phyloP scores from a whole-genome alignment of 2,797 vertebrate genomes.

The Schizopygopsis malacanthus region DNA sequence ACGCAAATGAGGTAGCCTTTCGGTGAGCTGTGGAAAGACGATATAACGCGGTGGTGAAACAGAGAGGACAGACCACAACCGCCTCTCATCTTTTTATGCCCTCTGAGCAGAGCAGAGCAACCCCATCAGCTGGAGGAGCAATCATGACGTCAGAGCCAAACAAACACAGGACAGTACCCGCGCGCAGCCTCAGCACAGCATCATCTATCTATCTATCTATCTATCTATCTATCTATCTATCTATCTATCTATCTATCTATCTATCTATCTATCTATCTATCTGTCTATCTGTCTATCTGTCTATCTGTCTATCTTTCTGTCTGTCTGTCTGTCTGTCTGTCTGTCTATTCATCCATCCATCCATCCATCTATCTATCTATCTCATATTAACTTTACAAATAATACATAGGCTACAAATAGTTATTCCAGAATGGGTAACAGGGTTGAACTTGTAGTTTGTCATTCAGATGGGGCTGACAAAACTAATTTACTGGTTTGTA shows the following conservation, averaged over 20 bases:
- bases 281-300: no score
- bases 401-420: no score
- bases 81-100: constrained; percentile 62
- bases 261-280: no score
- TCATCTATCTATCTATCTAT: not conserved
- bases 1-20: constrained; percentile 2
- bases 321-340: no score
- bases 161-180: not conserved
- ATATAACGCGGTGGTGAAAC: constrained; percentile 44
- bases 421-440: not conserved
- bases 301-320: no score
- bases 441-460: not conserved
- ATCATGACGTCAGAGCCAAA: constrained; percentile 63
- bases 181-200: not conserved
- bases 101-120: constrained; percentile 42
- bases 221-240: not conserved
- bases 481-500: not conserved
- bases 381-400: no score
- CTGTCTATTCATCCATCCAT: no score
- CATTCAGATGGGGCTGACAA: not conserved
- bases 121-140: constrained; percentile 54
- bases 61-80: constrained; percentile 42
- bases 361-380: no score
- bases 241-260: no score
- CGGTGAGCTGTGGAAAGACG: constrained; percentile 36